Conservation (phyloP, 2,888 invertebrate genomes). For the Scaptomyza cyrtandrae region DNA sequence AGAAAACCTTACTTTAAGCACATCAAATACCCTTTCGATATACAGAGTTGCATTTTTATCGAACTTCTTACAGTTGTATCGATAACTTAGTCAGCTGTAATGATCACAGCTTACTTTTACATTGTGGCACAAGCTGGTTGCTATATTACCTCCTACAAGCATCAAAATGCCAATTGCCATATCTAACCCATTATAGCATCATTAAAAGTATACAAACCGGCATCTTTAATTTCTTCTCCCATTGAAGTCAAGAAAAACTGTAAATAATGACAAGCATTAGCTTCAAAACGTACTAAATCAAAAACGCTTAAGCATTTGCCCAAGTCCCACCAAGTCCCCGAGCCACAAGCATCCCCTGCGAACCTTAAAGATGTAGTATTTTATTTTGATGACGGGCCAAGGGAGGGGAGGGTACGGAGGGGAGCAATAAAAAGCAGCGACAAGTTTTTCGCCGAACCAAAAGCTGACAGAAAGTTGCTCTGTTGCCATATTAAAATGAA, state of each 20-base stretch:
- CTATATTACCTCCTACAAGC: not conserved
- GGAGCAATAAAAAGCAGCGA: constrained; percentile 49
- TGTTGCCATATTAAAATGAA: constrained; percentile 72
- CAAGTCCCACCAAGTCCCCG: not conserved
- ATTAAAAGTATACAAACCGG: not conserved
- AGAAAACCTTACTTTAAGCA: no score
- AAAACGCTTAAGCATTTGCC: constrained; percentile 49
- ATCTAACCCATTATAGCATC: not conserved
- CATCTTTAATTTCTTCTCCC: constrained; percentile 25
- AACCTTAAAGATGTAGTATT: constrained; percentile 37
- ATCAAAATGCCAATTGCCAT: not conserved
- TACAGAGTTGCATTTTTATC: no score
- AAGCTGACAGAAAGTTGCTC: constrained; percentile 50
- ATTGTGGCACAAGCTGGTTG: not conserved
- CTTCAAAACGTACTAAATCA: constrained; percentile 75
- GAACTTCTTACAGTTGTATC: no score
- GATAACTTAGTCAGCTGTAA: no score
- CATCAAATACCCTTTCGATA: no score
- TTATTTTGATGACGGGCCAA: not conserved
- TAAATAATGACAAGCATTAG: constrained; percentile 56
- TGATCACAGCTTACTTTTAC: not conserved
- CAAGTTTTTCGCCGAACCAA: constrained; percentile 37
- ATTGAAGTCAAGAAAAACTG: constrained; percentile 25
- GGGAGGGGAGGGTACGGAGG: not conserved
- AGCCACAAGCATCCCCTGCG: not conserved